Evolutionary conservation across 1,140 invertebrate genomes (phyloP), one percentile per base, ranked within the genome.

Genomic region (Pseudomyrmex dendroicus): DNA sequence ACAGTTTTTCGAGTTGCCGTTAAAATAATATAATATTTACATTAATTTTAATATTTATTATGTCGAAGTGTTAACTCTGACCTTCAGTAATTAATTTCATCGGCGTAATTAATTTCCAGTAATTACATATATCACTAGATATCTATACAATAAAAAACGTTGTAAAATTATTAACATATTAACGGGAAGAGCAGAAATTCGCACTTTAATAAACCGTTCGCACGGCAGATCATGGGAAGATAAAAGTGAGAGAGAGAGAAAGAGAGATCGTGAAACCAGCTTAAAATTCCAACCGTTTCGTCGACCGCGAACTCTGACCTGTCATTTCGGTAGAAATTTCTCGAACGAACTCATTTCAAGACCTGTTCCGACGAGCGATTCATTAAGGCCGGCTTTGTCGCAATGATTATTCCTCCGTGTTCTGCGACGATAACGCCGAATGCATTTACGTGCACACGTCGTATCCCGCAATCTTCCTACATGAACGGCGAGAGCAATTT

Each of bases 361-460:
- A 89, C 83, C 80, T 83, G 88, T 88, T 89, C 54, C 80, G 54
- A 44, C 84, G 82, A 67, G 52, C 83, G 57, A 88, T 88, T 89
- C 87, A 84, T 89, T 82, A 88, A 86, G 76, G 67, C 73, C 52
- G 70, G 59, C 77, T 73, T 59, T 59, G 83, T 82, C 70, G 82
- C 82, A 56, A 80, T 67, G 74, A 88, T 86, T 85, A 80, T 84
- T 78, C 83, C 57, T 10, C 35, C 54, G 46, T 56, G 66, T 72
- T 74, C 78, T 48, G 22, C 48, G 17, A 63, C 50, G 63, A 63
- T 72, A 44, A 3, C 64, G 9, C 63, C 20, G 35, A 78, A 80
- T 72, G 66, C 72, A 76, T 46, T 46, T 74, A 22, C 59, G 22
- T 76, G 56, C 15, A n/a, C 48, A 77, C 25, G 59, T 52, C 62